phyloP scores from a whole-genome alignment of 2,888 invertebrate genomes.

The Caenorhabditis sp. region DNA sequence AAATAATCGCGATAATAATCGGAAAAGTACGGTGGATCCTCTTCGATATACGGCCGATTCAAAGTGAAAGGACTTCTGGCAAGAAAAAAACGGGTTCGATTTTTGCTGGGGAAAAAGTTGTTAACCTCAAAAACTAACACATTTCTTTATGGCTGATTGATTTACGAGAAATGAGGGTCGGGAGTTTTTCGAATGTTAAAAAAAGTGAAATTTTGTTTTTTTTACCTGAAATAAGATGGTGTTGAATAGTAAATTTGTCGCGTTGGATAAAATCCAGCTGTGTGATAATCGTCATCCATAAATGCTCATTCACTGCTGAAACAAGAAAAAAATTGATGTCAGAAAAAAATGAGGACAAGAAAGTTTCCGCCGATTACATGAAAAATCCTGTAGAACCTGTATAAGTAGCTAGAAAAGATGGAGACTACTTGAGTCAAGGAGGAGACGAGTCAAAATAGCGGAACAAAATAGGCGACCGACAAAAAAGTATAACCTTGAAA shows the following conservation, averaged over 20 bases:
- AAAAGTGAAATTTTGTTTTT: too few species aligned
- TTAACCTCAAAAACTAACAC: neutral
- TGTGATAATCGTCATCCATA: slow-evolving; percentile 1
- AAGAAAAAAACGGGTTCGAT: slow-evolving; percentile 2
- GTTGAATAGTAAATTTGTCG: slow-evolving; percentile 29
- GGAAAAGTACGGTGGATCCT: slow-evolving; percentile 25
- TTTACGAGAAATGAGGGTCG: neutral
- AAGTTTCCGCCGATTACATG: neutral
- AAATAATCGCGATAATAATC: slow-evolving; percentile 41
- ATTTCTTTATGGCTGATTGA: neutral
- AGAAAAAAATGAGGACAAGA: neutral
- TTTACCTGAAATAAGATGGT: neutral
- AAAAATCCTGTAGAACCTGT: neutral
- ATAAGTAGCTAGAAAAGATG: neutral
- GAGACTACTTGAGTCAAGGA: neutral
- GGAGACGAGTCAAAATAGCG: neutral
- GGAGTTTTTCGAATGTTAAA: too few species aligned
- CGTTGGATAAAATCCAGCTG: slow-evolving; percentile 20
- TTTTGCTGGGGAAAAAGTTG: neutral
- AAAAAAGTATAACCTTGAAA: neutral
- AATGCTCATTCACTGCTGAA: neutral
- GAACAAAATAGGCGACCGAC: neutral
- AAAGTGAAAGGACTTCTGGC: slow-evolving; percentile 39
- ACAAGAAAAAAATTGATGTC: neutral
- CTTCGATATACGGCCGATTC: slow-evolving; percentile 39